Conservation (phyloP, 2,113 vertebrate species). For the Toxostoma redivivum region DNA sequence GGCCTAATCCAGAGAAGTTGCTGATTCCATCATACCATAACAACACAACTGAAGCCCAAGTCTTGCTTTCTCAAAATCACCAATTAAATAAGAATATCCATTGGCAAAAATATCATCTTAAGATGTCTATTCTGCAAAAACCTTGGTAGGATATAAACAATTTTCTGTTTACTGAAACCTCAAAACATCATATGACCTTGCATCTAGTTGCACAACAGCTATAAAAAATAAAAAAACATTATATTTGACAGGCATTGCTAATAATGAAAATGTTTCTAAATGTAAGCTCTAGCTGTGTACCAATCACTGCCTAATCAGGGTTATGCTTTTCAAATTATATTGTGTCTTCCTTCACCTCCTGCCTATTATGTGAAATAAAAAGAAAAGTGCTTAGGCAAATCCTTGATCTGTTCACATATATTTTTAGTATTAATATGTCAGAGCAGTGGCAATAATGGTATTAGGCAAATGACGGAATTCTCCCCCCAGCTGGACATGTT, state of each 20-base stretch:
- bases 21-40: neutral
- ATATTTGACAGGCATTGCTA: slow-evolving; percentile 63
- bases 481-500: slow-evolving; percentile 95
- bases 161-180: slow-evolving; percentile 35
- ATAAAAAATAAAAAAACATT: neutral
- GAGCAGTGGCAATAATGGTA: slow-evolving; percentile 85
- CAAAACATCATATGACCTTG: slow-evolving; percentile 38
- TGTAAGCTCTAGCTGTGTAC: slow-evolving; percentile 61
- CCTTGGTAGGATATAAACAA: neutral
- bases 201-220: neutral
- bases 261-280: slow-evolving; percentile 73
- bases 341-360: slow-evolving; percentile 77
- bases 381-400: slow-evolving; percentile 76
- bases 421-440: slow-evolving; percentile 89
- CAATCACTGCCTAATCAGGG: slow-evolving; percentile 79
- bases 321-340: slow-evolving; percentile 76
- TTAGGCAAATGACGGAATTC: slow-evolving; percentile 89
- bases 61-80: neutral
- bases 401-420: slow-evolving; percentile 72
- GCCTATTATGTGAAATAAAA: slow-evolving; percentile 80
- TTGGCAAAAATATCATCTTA: neutral
- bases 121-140: neutral
- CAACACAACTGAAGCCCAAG: neutral
- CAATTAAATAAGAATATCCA: slow-evolving; percentile 30
- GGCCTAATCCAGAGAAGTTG: neutral